phyloP scores from a whole-genome alignment of 2,797 vertebrate species.

The Oreortyx pictus region DNA sequence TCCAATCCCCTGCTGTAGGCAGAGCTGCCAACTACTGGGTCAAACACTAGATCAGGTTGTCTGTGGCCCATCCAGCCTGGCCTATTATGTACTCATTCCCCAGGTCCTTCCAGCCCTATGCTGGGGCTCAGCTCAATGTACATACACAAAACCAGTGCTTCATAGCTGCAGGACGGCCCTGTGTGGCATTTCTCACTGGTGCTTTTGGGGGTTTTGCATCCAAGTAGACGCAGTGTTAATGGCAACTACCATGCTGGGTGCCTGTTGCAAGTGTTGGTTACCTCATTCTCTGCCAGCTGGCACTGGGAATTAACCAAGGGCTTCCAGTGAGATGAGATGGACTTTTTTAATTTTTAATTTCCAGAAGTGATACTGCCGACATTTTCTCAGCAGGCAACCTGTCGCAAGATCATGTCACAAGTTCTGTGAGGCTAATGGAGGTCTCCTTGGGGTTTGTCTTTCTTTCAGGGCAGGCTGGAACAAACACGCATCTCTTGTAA shows the following conservation, averaged over 20 bases:
- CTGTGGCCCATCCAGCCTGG: no score
- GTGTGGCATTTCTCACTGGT: accelerated
- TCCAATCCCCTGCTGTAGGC: no score
- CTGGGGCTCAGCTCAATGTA: neutral
- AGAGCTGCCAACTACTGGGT: no score
- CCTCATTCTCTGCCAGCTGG: neutral
- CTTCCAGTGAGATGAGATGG: neutral
- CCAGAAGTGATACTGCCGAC: neutral
- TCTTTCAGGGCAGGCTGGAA: neutral
- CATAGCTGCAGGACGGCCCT: accelerated
- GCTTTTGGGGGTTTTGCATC: neutral
- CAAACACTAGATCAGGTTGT: no score
- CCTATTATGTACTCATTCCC: neutral
- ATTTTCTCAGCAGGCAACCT: neutral
- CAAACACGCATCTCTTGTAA: neutral
- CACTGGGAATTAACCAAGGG: neutral
- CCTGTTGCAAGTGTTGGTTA: neutral
- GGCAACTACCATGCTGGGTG: neutral
- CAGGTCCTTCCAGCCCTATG: neutral
- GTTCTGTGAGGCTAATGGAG: neutral
- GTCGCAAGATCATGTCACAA: neutral
- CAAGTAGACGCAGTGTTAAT: neutral
- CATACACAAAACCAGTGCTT: neutral
- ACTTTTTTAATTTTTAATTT: neutral
- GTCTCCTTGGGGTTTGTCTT: neutral